Evolutionary conservation across 1,140 invertebrate species (phyloP).

Genomic region (Yoshiicerus persimilis): DNA sequence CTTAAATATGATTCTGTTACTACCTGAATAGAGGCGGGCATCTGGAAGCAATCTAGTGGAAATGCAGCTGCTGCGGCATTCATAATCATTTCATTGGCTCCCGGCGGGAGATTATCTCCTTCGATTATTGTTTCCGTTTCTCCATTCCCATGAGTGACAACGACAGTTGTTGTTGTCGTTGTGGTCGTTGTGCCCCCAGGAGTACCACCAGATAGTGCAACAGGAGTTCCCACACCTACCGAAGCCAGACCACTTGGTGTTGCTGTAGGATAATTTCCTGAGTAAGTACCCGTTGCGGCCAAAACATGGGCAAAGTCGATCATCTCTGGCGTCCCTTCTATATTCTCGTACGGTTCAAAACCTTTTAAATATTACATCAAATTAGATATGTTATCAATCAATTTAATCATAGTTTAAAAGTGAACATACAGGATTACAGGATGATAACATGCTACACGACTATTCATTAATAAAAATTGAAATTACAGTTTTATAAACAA

Average conservation of each 20-base stretch:
- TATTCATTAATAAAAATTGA: no score
- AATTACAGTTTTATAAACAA: no score
- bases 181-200: conserved; percentile 34
- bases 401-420: background rate
- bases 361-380: background rate
- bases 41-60: conserved; percentile 45
- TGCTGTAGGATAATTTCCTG: background rate
- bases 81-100: conserved; percentile 47
- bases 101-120: conserved; percentile 45
- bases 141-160: conserved; percentile 47
- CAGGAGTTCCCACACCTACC: background rate
- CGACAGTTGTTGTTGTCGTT: conserved; percentile 46
- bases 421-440: no score
- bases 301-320: conserved; percentile 31
- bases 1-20: no score
- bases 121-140: conserved; percentile 49
- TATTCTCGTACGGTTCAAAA: background rate
- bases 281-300: conserved; percentile 2
- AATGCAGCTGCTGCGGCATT: conserved; percentile 46
- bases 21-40: conserved; percentile 31
- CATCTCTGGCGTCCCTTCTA: conserved; percentile 10
- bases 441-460: no score
- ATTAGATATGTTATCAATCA: background rate
- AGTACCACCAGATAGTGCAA: background rate
- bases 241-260: background rate